Conservation (phyloP, 1,140 invertebrate genomes). For the Cotesia chilonis region DNA sequence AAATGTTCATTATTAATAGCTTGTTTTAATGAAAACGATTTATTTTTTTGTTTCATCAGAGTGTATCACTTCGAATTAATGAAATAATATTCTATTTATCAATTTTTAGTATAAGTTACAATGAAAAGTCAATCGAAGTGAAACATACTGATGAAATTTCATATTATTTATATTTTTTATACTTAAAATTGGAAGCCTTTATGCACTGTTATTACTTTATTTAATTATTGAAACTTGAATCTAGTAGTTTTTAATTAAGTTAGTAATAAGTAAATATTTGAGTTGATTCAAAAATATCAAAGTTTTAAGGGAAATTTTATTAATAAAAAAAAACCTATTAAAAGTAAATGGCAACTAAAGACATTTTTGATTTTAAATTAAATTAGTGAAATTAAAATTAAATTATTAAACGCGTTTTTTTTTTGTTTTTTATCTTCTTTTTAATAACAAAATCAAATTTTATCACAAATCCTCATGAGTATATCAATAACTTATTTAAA, state of each 20-base stretch:
- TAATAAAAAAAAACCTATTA: conserved; percentile 22
- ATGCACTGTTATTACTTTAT: not conserved
- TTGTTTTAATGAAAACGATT: conserved; percentile 2
- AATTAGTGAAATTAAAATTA: not conserved
- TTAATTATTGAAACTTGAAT: not conserved
- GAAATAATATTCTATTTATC: not conserved
- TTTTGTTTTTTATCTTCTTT: not conserved
- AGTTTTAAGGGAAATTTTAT: not conserved
- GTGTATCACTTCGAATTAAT: conserved; percentile 3
- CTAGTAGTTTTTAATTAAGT: not conserved
- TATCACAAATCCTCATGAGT: conserved; percentile 15
- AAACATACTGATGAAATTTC: conserved; percentile 8
- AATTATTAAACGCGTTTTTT: not conserved
- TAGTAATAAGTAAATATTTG: not conserved
- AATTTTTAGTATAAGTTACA: not conserved
- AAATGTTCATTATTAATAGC: no score
- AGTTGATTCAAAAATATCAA: not conserved
- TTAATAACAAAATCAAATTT: conserved; percentile 1
- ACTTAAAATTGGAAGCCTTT: conserved; percentile 2
- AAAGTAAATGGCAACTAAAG: conserved; percentile 31
- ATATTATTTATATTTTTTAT: not conserved
- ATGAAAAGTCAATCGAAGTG: conserved; percentile 2
- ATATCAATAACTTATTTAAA: conserved; percentile 11
- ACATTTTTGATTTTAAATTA: conserved; percentile 35
- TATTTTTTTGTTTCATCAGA: not conserved